These are phyloP conservation scores for Symphodus melops DNA, from an alignment of 2,113 vertebrate genomes.

Conservation along the genomic window DNA sequence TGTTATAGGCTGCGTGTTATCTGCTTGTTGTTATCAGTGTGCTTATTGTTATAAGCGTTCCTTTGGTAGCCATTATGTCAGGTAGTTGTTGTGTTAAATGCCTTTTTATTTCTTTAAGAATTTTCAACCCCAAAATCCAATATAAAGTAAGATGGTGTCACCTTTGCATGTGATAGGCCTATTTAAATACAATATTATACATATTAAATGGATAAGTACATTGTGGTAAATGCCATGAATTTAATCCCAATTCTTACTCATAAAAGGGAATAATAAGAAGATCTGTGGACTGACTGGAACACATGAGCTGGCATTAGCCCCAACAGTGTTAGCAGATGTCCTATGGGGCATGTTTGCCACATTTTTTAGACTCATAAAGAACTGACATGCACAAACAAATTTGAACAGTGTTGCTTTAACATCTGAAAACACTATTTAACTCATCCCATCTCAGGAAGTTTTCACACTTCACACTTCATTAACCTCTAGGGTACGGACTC, in stretches of 20 bases:
- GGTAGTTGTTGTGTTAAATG: background rate
- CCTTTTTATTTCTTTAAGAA: background rate
- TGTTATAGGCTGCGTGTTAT: no score
- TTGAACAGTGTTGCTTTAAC: conserved; percentile 84
- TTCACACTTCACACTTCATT: conserved; percentile 99
- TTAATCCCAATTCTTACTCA: conserved; percentile 41
- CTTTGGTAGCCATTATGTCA: background rate
- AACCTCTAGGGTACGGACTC: conserved; percentile 89
- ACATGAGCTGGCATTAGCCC: conserved; percentile 52
- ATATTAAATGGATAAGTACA: conserved; percentile 33
- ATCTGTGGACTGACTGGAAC: conserved; percentile 56
- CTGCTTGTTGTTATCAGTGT: background rate
- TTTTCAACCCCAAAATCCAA: no score
- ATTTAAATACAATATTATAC: conserved; percentile 21
- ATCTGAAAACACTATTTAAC: conserved; percentile 94
- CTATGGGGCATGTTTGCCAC: conserved; percentile 68
- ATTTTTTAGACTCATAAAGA: conserved; percentile 78
- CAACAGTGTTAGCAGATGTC: conserved; percentile 56
- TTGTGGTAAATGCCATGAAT: conserved; percentile 51
- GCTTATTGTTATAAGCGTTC: no score
- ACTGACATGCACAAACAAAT: conserved; percentile 82
- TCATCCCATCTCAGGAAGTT: conserved; percentile 91
- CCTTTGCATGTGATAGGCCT: background rate
- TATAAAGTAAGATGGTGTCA: background rate
- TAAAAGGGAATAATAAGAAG: no score